These are phyloP conservation scores for Bombus vancouverensis DNA, from an alignment of 1,140 invertebrate species.

Conservation along the genomic window DNA sequence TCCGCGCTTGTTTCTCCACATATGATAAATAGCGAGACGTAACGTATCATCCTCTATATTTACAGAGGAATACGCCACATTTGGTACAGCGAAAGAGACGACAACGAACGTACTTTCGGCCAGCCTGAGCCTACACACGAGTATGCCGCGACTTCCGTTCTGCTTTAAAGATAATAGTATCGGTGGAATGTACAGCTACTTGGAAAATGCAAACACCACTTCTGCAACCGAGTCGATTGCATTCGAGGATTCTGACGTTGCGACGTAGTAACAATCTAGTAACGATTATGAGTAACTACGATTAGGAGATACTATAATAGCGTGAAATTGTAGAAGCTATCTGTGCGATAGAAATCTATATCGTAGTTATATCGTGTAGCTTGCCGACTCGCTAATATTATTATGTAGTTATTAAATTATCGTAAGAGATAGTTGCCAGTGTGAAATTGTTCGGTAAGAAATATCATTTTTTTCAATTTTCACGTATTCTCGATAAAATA, in stretches of 20 bases:
- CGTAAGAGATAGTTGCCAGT: too few relatives aligned
- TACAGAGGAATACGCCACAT: neutral
- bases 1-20: neutral
- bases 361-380: too few relatives aligned
- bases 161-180: constrained; percentile 66
- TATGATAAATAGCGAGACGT: neutral
- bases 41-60: neutral
- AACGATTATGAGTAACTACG: neutral
- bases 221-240: constrained; percentile 17
- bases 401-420: too few relatives aligned
- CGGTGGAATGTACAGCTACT: constrained; percentile 53
- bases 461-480: neutral
- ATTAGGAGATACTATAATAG: too few relatives aligned
- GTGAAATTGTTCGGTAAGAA: neutral
- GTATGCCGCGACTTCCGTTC: constrained; percentile 63
- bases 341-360: too few relatives aligned
- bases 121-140: constrained; percentile 47
- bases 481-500: neutral
- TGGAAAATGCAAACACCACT: constrained; percentile 53
- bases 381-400: too few relatives aligned
- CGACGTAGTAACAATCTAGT: neutral
- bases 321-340: too few relatives aligned
- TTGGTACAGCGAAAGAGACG: neutral
- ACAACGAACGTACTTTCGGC: constrained; percentile 1
- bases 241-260: constrained; percentile 6